phyloP scores from a whole-genome alignment of 2,797 vertebrate genomes.

The Diplodus sargus region DNA sequence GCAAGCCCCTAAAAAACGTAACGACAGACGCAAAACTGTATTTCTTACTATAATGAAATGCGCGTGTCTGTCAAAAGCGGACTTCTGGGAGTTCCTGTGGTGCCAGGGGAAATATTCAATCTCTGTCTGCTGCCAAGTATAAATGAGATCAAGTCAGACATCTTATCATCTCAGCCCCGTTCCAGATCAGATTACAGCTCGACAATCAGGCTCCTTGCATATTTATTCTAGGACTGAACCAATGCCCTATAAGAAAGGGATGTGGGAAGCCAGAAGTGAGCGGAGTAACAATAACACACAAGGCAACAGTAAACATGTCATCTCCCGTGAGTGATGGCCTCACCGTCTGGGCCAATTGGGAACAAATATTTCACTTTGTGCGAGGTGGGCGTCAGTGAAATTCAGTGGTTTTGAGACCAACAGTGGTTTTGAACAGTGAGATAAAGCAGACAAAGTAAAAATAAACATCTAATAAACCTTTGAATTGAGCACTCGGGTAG shows the following conservation, averaged over 20 bases:
- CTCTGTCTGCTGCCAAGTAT: slow-evolving; percentile 44
- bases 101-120: slow-evolving; percentile 34
- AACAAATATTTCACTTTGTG: slow-evolving; percentile 44
- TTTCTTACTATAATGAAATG: slow-evolving; percentile 33
- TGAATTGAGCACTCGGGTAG: not conserved
- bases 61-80: slow-evolving; percentile 8
- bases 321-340: slow-evolving; percentile 40
- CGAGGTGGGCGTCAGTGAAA: not conserved
- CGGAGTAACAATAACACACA: slow-evolving; percentile 67
- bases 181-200: slow-evolving; percentile 62
- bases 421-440: not conserved
- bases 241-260: slow-evolving; percentile 16
- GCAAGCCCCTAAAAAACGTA: slow-evolving; percentile 15
- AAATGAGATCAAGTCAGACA: slow-evolving; percentile 53
- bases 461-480: not conserved
- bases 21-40: slow-evolving; percentile 2
- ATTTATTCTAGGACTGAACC: slow-evolving; percentile 45
- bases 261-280: slow-evolving; percentile 62
- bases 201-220: slow-evolving; percentile 44
- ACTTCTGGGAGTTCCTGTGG: slow-evolving; percentile 18
- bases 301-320: slow-evolving; percentile 66
- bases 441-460: not conserved
- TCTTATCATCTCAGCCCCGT: slow-evolving; percentile 39
- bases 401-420: not conserved
- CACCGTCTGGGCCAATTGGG: slow-evolving; percentile 38